Conservation (phyloP, 2,888 invertebrate species). For the Boloria selene region DNA sequence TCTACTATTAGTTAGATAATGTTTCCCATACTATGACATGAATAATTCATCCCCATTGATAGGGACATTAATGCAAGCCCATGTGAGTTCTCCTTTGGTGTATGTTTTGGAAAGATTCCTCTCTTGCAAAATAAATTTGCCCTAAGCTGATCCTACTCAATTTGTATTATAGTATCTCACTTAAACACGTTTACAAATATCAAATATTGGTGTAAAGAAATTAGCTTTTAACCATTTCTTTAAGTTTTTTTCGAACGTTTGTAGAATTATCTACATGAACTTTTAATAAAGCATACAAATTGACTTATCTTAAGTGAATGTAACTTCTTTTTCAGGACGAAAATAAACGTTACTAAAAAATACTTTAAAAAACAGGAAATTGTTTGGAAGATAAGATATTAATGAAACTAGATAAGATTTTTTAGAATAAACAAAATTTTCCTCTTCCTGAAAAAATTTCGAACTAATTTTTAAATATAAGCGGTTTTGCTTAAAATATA, state of each 20-base stretch:
- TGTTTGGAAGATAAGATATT: not conserved
- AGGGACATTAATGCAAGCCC: slow-evolving; percentile 21
- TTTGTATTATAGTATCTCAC: slow-evolving; percentile 5
- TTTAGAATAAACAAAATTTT: slow-evolving; percentile 1
- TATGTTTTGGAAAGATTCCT: slow-evolving; percentile 20
- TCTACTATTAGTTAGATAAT: slow-evolving; percentile 8
- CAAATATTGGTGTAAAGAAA: not conserved
- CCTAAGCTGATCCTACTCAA: slow-evolving; percentile 8
- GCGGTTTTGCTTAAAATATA: slow-evolving; percentile 8
- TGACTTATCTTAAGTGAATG: too few species aligned
- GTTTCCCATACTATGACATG: slow-evolving; percentile 14
- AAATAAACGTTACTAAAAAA: too few species aligned
- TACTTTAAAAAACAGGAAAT: too few species aligned
- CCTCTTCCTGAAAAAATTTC: not conserved
- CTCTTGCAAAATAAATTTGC: slow-evolving; percentile 17
- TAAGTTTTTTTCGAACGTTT: too few species aligned
- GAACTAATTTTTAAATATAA: slow-evolving; percentile 5
- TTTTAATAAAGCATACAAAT: too few species aligned
- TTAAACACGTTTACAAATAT: not conserved
- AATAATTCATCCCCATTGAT: slow-evolving; percentile 16
- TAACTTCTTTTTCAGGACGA: too few species aligned
- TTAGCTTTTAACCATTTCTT: too few species aligned
- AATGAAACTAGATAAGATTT: not conserved
- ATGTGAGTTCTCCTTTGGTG: slow-evolving; percentile 12
- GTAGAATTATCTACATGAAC: too few species aligned